Evolutionary conservation across 2,797 vertebrate genomes (phyloP), one percentile per base, ranked within the genome.

Genomic region (Gastrophryne carolinensis): DNA sequence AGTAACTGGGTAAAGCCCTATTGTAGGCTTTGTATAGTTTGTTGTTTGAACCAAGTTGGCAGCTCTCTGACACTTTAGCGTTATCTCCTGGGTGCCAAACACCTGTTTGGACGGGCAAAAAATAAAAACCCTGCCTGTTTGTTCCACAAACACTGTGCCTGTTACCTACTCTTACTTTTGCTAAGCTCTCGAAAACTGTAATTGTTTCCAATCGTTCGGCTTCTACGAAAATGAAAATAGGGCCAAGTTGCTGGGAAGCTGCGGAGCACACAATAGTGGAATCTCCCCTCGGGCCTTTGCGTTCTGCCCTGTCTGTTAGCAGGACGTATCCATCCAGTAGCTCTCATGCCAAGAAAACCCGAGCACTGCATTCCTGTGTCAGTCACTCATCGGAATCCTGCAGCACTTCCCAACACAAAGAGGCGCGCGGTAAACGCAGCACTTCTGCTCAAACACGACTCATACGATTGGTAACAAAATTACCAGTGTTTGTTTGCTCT

Each of bases 241-340:
- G 49, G 32, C 68, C 69, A 71, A 41, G 29, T 50, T 66, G 17
- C 52, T 72, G 30, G 27, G 61, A 56, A 73, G 27, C 49, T 62
- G 37, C 30, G 30, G 50, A 44, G 57, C 29, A 23, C 39, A 50
- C 67, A 78, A 66, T 60, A 37, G 47, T 66, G 75, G 75, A 72
- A 78, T 78, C 75, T 72, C 30, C 68, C 75, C 62, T 15, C 12
- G 9, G 66, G 68, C 61, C 75, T 27, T 5, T 72, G 21, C 29
- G 60, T 72, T 72, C 75, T 78, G 53, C 60, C 52, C 67, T 37
- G 58, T 77, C 74, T 77, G 68, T 77, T 71, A 70, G 75, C 67
- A 72, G 75, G 60, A 78, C 66, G 39, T 50, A 72, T 65, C 56
- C 61, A 58, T 78, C 69, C 68, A 65, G 30, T 23, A 53, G 26